Conservation (phyloP, 2,888 invertebrate species). For the Orthosia cruda region DNA sequence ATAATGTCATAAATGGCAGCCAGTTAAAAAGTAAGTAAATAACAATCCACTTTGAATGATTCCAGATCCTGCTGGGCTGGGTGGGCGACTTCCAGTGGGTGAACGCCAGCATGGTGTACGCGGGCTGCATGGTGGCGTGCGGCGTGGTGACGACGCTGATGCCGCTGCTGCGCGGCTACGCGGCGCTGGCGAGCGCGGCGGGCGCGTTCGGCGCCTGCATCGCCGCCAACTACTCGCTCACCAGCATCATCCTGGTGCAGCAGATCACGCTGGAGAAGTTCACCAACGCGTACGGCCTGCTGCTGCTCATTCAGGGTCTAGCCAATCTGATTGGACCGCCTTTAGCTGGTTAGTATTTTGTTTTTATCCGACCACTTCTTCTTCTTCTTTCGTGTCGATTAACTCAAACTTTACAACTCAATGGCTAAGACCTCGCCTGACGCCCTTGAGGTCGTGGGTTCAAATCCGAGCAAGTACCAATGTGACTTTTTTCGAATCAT, state of each 20-base stretch:
- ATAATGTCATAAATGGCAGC: too few relatives aligned
- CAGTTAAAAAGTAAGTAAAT: too few relatives aligned
- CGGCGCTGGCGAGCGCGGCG: constrained; percentile 92
- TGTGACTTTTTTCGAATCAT: too few relatives aligned
- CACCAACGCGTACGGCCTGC: constrained; percentile 97
- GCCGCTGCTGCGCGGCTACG: constrained; percentile 92
- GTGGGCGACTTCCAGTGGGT: constrained; percentile 96
- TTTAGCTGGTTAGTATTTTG: constrained; percentile 94
- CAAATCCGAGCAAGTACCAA: too few relatives aligned
- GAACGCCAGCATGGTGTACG: constrained; percentile 95
- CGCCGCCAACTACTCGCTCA: constrained; percentile 98
- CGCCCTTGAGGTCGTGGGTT: too few relatives aligned
- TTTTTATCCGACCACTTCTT: background rate
- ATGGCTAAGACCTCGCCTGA: too few relatives aligned
- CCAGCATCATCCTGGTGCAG: constrained; percentile 97
- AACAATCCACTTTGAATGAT: too few relatives aligned
- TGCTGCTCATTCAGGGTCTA: constrained; percentile 97
- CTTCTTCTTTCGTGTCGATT: too few relatives aligned
- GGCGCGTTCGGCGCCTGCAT: constrained; percentile 97
- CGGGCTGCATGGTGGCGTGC: constrained; percentile 95
- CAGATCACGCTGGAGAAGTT: constrained; percentile 97
- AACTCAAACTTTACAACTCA: too few relatives aligned
- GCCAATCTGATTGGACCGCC: constrained; percentile 98
- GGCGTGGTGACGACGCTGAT: constrained; percentile 93
- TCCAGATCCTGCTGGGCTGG: constrained; percentile 96